phyloP scores from a whole-genome alignment of 2,113 vertebrate genomes.

The Calidris pygmaea region DNA sequence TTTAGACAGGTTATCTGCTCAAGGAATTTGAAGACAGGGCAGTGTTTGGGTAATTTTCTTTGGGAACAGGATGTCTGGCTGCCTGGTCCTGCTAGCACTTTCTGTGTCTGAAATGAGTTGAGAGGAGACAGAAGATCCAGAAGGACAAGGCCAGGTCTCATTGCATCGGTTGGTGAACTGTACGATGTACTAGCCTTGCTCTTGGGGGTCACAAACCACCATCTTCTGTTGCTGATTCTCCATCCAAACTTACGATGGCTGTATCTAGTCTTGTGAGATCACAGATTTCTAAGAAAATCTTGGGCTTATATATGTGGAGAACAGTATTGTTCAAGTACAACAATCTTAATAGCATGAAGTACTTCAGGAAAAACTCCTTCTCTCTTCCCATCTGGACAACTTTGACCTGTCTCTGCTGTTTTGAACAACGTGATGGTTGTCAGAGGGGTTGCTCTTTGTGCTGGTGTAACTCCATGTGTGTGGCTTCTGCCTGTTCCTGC shows the following conservation, averaged over 20 bases:
- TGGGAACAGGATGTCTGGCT: not conserved
- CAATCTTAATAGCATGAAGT: not conserved
- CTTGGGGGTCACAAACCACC: not conserved
- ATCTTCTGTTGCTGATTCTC: not conserved
- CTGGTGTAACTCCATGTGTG: accelerated
- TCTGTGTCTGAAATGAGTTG: not conserved
- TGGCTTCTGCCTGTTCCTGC: not conserved
- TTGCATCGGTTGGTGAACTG: not conserved
- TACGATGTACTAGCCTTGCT: not conserved
- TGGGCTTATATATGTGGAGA: not conserved
- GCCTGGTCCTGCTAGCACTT: not conserved
- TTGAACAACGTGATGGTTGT: accelerated
- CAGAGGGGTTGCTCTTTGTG: not conserved
- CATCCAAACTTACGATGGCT: not conserved
- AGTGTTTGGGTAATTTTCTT: not conserved
- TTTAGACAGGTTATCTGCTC: not conserved
- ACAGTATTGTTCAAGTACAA: not conserved
- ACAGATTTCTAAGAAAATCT: not conserved
- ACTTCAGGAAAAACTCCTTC: not conserved
- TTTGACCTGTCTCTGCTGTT: not conserved
- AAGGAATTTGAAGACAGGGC: not conserved
- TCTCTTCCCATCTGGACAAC: not conserved
- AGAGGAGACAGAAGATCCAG: not conserved
- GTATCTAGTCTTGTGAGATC: accelerated
- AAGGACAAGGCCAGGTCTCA: not conserved